These are phyloP conservation scores for Biston stratarius DNA, from an alignment of 2,888 invertebrate genomes.

Conservation along the genomic window DNA sequence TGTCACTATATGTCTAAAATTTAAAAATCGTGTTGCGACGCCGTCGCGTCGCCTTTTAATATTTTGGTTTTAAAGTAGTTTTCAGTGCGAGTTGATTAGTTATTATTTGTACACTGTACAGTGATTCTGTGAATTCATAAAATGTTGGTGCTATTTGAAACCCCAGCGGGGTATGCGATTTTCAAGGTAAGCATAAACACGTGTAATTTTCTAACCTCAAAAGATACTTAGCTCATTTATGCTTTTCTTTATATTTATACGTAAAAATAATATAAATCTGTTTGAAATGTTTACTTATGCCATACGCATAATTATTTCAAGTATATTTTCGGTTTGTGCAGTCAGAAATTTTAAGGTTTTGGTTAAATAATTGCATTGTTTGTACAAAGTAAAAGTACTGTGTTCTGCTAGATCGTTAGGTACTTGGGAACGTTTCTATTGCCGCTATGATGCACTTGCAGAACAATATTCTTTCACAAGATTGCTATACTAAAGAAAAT, in stretches of 20 bases:
- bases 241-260: not conserved
- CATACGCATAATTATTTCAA: not conserved
- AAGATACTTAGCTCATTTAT: not conserved
- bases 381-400: too few species aligned
- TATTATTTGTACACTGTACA: slow-evolving; percentile 24
- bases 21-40: too few species aligned
- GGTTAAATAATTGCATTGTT: not conserved
- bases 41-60: too few species aligned
- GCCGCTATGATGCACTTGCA: too few species aligned
- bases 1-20: too few species aligned
- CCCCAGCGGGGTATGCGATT: slow-evolving; percentile 96
- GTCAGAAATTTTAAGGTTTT: not conserved
- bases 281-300: not conserved
- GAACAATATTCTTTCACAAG: too few species aligned
- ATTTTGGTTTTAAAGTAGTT: too few species aligned
- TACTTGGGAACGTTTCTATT: too few species aligned
- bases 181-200: slow-evolving; percentile 91
- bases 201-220: slow-evolving; percentile 63
- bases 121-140: slow-evolving; percentile 57
- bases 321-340: not conserved
- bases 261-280: too few species aligned
- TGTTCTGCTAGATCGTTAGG: too few species aligned
- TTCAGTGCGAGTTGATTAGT: too few species aligned
- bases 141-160: slow-evolving; percentile 97
- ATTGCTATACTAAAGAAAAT: too few species aligned